Conservation (phyloP, 2,113 vertebrate species). For the Chaetodon trifascialis region DNA sequence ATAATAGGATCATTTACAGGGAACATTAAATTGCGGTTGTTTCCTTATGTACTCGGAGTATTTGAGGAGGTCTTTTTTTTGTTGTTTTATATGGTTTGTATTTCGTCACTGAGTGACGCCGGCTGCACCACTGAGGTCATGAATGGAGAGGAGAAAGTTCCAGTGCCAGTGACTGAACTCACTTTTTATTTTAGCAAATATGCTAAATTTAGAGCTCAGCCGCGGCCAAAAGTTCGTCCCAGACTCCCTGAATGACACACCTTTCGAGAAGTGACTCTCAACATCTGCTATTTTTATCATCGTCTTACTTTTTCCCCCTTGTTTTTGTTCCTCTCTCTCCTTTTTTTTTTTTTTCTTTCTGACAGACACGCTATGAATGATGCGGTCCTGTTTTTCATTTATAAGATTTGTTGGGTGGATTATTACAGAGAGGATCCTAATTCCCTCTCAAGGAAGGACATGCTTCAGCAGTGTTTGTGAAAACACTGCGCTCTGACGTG, state of each 20-base stretch:
- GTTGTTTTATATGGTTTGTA: constrained; percentile 76
- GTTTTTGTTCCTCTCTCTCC: constrained; percentile 56
- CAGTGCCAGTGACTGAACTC: constrained; percentile 73
- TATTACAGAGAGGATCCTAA: constrained; percentile 56
- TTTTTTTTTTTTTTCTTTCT: constrained; percentile 8
- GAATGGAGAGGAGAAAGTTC: constrained; percentile 60
- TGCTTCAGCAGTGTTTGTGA: constrained; percentile 64
- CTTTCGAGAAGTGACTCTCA: constrained; percentile 78
- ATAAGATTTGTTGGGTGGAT: constrained; percentile 61
- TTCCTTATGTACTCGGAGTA: constrained; percentile 60
- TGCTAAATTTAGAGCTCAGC: constrained; percentile 79
- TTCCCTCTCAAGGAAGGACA: constrained; percentile 65
- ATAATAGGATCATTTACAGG: constrained; percentile 51
- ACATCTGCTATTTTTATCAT: constrained; percentile 79
- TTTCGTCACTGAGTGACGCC: constrained; percentile 82
- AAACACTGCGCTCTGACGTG: constrained; percentile 72
- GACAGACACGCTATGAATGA: constrained; percentile 36
- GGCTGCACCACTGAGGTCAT: constrained; percentile 75
- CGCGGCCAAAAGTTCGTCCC: constrained; percentile 66
- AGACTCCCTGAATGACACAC: constrained; percentile 77
- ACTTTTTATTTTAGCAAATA: constrained; percentile 79
- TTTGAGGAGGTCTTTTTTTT: constrained; percentile 72
- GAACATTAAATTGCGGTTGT: constrained; percentile 58
- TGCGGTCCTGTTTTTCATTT: constrained; percentile 68
- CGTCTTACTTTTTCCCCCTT: constrained; percentile 32